Evolutionary conservation across 2,888 invertebrate species (phyloP).

Genomic region (Agapetus fuscipes): DNA sequence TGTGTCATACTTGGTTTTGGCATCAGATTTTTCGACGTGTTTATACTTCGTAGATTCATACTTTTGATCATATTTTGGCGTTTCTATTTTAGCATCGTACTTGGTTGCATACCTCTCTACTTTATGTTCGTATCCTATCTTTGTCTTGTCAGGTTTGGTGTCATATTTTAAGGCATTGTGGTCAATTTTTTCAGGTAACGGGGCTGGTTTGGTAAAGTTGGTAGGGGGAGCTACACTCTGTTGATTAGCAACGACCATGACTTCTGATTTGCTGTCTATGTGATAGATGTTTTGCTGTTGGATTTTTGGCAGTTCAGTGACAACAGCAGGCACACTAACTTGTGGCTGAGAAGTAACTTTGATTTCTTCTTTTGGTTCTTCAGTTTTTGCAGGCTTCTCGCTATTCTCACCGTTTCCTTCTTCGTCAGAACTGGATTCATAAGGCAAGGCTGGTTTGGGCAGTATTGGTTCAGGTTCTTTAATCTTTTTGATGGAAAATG

Average conservation of each 20-base stretch:
- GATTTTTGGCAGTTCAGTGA: conserved; percentile 36
- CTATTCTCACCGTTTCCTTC: conserved; percentile 30
- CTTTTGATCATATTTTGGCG: too few relatives aligned
- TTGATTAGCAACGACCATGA: not conserved
- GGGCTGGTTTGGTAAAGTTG: too few relatives aligned
- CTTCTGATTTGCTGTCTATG: conserved; percentile 4
- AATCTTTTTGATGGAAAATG: conserved; percentile 76
- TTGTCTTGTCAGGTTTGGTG: too few relatives aligned
- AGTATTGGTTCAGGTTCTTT: conserved; percentile 60
- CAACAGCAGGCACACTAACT: conserved; percentile 29
- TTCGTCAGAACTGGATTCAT: conserved; percentile 68
- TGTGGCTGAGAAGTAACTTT: conserved; percentile 12
- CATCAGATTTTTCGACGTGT: not conserved
- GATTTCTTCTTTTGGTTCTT: not conserved
- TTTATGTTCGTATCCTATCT: too few relatives aligned
- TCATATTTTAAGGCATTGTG: too few relatives aligned
- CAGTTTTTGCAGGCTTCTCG: not conserved
- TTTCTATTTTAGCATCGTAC: too few relatives aligned
- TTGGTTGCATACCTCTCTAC: too few relatives aligned
- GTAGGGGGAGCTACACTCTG: not conserved
- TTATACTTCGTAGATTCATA: not conserved
- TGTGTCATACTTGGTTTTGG: not conserved
- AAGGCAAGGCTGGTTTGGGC: conserved; percentile 64
- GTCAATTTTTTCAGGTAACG: too few relatives aligned
- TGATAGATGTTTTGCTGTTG: conserved; percentile 16